These are phyloP conservation scores for Plutomurus gul DNA, from an alignment of 1,140 invertebrate genomes.

Conservation along the genomic window DNA sequence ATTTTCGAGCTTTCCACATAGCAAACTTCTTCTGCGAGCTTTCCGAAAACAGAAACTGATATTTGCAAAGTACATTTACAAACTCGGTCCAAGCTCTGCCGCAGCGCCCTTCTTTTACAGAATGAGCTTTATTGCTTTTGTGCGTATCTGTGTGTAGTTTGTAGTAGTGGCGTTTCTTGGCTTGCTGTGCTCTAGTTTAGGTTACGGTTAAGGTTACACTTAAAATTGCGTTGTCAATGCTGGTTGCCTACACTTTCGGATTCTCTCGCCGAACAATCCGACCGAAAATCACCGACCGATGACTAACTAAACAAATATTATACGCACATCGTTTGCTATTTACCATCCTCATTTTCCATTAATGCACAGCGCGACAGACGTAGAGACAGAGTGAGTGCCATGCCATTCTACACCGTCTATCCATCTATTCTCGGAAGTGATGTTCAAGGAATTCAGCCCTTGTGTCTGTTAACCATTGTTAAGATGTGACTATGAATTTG, in stretches of 20 bases:
- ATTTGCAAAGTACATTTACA: background rate
- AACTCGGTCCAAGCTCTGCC: background rate
- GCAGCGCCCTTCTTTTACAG: background rate
- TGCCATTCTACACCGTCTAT: too few relatives aligned
- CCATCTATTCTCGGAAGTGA: background rate
- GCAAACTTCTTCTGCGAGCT: too few relatives aligned
- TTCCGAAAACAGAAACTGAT: background rate
- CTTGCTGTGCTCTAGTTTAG: background rate
- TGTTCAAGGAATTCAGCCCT: background rate
- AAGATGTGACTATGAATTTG: too few relatives aligned
- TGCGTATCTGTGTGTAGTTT: background rate
- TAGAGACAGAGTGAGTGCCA: too few relatives aligned
- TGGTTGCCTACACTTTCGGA: background rate
- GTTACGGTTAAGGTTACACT: slow-evolving; percentile 26
- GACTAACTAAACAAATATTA: slow-evolving; percentile 22
- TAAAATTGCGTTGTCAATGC: background rate
- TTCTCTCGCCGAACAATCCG: background rate
- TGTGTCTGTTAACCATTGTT: background rate
- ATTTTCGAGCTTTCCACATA: too few relatives aligned
- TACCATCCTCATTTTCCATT: background rate
- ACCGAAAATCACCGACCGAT: slow-evolving; percentile 25
- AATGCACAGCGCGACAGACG: background rate
- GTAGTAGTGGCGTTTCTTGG: background rate
- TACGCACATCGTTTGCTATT: background rate
- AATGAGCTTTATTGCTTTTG: background rate